Evolutionary conservation across 2,797 vertebrate genomes (phyloP).

Genomic region (Vipera latastei): DNA sequence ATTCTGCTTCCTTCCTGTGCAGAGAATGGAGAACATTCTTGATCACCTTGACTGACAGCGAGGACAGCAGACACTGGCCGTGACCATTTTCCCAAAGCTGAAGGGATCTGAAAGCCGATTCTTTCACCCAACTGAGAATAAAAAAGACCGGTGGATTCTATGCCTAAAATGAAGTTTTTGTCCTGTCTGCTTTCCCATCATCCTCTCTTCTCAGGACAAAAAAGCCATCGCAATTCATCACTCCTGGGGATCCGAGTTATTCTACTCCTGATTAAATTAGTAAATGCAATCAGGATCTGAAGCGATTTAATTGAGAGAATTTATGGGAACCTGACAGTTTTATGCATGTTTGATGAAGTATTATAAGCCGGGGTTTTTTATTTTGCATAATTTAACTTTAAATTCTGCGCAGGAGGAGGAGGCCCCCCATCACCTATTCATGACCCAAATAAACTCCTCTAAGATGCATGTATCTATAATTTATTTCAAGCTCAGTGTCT

Average conservation of each 20-base stretch:
- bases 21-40: neutral
- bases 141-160: neutral
- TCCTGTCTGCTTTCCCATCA: neutral
- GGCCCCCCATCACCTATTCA: conserved; percentile 73
- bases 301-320: conserved; percentile 84
- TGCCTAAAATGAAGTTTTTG: neutral
- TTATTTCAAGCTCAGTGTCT: conserved; percentile 70
- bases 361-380: conserved; percentile 88
- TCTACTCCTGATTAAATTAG: conserved; percentile 85
- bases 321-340: conserved; percentile 85
- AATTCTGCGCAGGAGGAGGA: conserved; percentile 73
- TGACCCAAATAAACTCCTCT: conserved; percentile 81
- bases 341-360: conserved; percentile 91
- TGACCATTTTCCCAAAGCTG: neutral
- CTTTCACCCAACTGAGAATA: neutral
- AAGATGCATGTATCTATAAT: conserved; percentile 77
- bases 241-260: conserved; percentile 72
- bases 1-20: neutral
- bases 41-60: neutral
- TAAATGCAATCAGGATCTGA: conserved; percentile 85
- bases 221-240: conserved; percentile 63
- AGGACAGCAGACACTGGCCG: neutral
- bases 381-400: conserved; percentile 93
- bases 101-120: neutral
- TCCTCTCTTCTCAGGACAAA: conserved; percentile 28